Conservation (phyloP, 2,797 vertebrate species). For the Scolopax rusticola region DNA sequence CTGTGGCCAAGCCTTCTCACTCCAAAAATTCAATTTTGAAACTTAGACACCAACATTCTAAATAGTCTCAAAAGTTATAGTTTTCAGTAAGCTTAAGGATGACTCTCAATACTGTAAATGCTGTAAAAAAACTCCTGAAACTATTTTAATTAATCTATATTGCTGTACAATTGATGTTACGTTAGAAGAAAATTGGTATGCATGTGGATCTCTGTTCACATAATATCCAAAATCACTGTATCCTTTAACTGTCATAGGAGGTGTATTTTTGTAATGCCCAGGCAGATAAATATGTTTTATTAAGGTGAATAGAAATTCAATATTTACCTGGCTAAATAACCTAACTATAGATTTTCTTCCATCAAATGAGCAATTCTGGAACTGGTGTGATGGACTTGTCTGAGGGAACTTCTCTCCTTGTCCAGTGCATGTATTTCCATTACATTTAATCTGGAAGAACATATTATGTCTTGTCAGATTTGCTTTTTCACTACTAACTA, state of each 20-base stretch:
- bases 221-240: not conserved
- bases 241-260: not conserved
- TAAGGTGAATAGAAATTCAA: not conserved
- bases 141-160: slow-evolving; percentile 18
- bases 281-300: not conserved
- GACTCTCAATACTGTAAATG: not conserved
- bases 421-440: not conserved
- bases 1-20: not conserved
- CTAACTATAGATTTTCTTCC: not conserved
- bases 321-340: slow-evolving; percentile 21
- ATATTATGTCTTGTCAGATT: not conserved
- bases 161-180: not conserved
- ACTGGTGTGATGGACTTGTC: not conserved
- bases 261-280: not conserved
- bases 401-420: not conserved
- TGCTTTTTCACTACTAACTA: not conserved
- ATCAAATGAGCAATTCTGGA: not conserved
- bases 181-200: not conserved
- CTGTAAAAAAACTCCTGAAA: slow-evolving; percentile 1
- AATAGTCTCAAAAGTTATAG: not conserved
- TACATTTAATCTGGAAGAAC: not conserved
- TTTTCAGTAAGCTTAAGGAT: not conserved
- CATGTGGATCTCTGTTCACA: not conserved
- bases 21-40: slow-evolving; percentile 3
- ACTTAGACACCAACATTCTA: not conserved